Evolutionary conservation across 2,797 vertebrate species (phyloP), one percentile per base, ranked within the genome.

Genomic region (Coregonus sp.): DNA sequence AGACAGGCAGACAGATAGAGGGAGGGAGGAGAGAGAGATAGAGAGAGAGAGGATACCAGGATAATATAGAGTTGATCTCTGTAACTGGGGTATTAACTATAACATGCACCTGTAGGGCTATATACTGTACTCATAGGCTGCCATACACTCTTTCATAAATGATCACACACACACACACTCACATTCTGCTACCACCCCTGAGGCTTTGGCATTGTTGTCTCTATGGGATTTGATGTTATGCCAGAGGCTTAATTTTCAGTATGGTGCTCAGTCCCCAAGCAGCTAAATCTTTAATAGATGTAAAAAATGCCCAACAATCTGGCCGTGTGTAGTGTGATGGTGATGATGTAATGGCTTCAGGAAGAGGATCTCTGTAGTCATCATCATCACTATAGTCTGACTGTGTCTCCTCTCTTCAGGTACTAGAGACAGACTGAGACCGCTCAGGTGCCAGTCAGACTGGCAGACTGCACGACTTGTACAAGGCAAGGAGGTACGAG

Each of bases 151-250:
- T 72, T 59, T 72, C 25, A 66, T 25, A 66, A 50, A 56, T 54
- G 72, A 74, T 68, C 56, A 66, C 74, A 54, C 63, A 78, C 73
- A 54, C 35, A 35, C 35, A 37, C 35, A 37, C 35, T 18, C 51
- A 56, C 72, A 50, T n/a, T 51, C 47, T 18, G n/a, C 73, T 47
- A 40, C 37, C 29, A 51, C 51, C 74, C 78, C 63, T 35, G 54
- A 56, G 75, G 79, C 54, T 50, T 47, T 47, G 40, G 40, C 9
- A 47, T 11, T 47, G 40, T 47, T 11, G 40, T 47, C 40, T 47
- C 9, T 47, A 66, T 75, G 61, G 76, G 80, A 78, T 81, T 75
- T 81, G 76, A 68, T 14, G 50, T 73, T 73, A 75, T 72, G 59
- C 70, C 70, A 31, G 40, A 2, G 40, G 69, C 76, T 81, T 70